Percentiles rank a stretch among this genome's conserved stretches.
Evolutionary conservation across 2,113 vertebrate genomes (phyloP).

Genomic region (Scortum barcoo): DNA sequence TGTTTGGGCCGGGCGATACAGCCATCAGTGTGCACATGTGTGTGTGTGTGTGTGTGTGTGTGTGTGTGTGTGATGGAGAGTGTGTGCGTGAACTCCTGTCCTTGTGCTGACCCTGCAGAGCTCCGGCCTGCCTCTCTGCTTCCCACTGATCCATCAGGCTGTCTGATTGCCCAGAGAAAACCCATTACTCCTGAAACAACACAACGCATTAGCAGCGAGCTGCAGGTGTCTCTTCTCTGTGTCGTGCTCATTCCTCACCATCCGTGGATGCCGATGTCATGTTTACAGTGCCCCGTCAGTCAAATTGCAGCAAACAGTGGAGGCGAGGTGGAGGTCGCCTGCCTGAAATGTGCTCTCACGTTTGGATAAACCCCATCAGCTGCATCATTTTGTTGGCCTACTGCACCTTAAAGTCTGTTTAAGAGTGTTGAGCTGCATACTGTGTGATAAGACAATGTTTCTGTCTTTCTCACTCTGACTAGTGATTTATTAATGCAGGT

Average conservation of each 20-base stretch:
- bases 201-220: conserved; percentile 60
- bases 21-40: conserved; percentile 23
- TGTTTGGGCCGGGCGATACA: conserved; percentile 30
- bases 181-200: conserved; percentile 74
- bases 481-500: conserved; percentile 85
- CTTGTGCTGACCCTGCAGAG: conserved; percentile 77
- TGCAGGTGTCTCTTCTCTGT: conserved; percentile 66
- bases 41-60: conserved; percentile 38
- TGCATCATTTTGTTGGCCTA: not conserved
- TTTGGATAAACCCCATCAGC: not conserved
- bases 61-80: conserved; percentile 64
- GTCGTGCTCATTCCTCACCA: conserved; percentile 39
- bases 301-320: conserved; percentile 12
- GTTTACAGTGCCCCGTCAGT: conserved; percentile 27
- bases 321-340: not conserved
- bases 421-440: conserved; percentile 8
- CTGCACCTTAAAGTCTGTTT: not conserved
- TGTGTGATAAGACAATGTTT: conserved; percentile 54
- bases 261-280: conserved; percentile 44
- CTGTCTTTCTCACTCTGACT: conserved; percentile 58
- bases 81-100: conserved; percentile 73
- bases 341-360: not conserved
- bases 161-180: conserved; percentile 70
- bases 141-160: conserved; percentile 78
- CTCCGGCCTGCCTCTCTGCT: conserved; percentile 62